Base-by-base conservation (phyloP, 2,888 invertebrate genomes). In the Pristionchus mayeri region DNA sequence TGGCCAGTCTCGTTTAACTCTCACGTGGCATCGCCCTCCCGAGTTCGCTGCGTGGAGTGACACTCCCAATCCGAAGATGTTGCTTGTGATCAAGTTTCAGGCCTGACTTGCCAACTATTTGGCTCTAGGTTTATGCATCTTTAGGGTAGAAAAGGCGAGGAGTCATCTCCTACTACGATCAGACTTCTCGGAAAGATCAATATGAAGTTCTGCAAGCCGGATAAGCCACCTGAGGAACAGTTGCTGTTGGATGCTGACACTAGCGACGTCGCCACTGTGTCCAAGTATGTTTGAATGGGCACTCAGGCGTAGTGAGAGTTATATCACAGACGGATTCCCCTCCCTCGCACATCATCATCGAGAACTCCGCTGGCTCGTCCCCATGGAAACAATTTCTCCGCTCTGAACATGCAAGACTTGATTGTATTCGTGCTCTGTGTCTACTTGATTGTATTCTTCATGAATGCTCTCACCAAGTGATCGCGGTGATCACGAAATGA, bases 201-300 rank as follows among this genome's bases (percentile, higher is more conserved):
- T 11, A 40, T 40, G 40, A 88, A 88, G 24, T 85, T 80, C 40
- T 90, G 90, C 76, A 85, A 86, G 54, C 85, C 88, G 16, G 86
- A 86, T 27, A 87, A 86, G 67, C 86, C 90, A 13, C 90, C 90
- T 0, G 87, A 89, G 37, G 90, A 90, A 71, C 90, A 90, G 82
- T 80, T 90, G 37, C 86, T 90, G 21, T 76, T 90, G 11, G 90
- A 90, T 84, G 90, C 90, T 2, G 85, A 88, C 24, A 88, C 88
- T 48, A 85, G 85, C 40, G 87, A 87, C 57, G 71, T 75, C 6
- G 87, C 57, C 44, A 81, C 60, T 4, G 81, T 60, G 21, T 67
- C 67, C 67, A 67, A 67, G 67, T 67, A 37, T 4, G 67, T n/a
- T n/a, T n/a, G 16, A 16, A 34, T 2, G 13, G 0, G 40, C 21